Base-by-base conservation (phyloP, 1,140 invertebrate species). In the Drosophila paulistorum region DNA sequence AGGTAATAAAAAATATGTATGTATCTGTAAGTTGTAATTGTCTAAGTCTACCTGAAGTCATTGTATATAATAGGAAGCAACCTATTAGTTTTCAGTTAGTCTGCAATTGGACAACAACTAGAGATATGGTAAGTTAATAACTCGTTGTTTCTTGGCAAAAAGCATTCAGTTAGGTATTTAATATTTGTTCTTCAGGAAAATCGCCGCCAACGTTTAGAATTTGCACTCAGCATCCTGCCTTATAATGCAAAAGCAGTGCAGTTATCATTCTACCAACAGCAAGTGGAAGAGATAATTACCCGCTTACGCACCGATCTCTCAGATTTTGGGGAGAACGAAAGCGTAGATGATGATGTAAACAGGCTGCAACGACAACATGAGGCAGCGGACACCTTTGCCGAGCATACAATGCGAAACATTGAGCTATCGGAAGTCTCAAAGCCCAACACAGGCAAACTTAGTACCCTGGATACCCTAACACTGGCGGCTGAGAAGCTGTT, bases 201-300 rank as follows among this genome's bases (percentile, higher is more conserved):
- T 35, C 84, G 84, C 14, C 84, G 79, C 7, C 67, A 84, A 41
- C 84, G 84, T 7, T 72, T 87, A 1, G 84, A 89, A 48, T 72
- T 70, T 20, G 84, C 84, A 0, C 60, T 87, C 14, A 80, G 62
- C 60, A 69, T 72, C 13, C 7, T 87, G 55, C 84, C 84, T 26
- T 87, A 87, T 39, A 57, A 80, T n/a, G 23, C 65, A 2, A 57
- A 67, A 20, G 41, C 48, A 6, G 59, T 89, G 11, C 55, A 70
- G 23, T 20, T 89, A 0, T 72, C 84, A 0, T 37, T 48, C 2
- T 37, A 10, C 2, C 80, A 89, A n/a, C 39, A 42, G 11, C 26
- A 71, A 20, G 84, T 87, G 17, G 71, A 77, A 35, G n/a, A 66
- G 9, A 78, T 87, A 1, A 70, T 87, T 11, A 74, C 73, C 11